Evolutionary conservation across 2,113 vertebrate species (phyloP), one percentile per base, ranked within the genome.

Genomic region (Furnarius figulus): DNA sequence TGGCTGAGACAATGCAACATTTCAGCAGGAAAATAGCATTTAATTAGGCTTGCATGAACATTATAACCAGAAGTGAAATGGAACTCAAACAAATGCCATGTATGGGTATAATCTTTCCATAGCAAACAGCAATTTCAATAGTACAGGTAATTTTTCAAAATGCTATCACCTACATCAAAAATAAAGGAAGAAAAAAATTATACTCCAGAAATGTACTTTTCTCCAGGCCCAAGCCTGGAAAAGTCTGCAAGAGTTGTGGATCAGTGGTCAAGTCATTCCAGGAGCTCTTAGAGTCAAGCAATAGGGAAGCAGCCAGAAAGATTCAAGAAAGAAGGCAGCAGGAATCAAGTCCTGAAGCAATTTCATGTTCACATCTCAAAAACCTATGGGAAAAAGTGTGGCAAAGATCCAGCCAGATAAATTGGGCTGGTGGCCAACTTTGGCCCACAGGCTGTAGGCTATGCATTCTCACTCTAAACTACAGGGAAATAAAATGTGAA

Each of bases 51-150:
- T 56, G 21, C 24, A 24, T 59, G 50, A 93, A 56, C 61, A 89
- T 59, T 62, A n/a, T 67, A 92, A 84, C 25, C 20, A 95, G 70
- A 90, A 96, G 81, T 53, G 88, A 84, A 95, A 78, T 77, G 19
- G 14, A 83, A 62, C 35, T 68, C 28, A 66, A 83, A 37, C 11
- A 87, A 50, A 50, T 22, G 18, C 21, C 50, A 67, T 2, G 2
- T 25, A 49, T n/a, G 13, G 17, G 3, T 53, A 85, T 68, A 47
- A 56, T 37, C 24, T 65, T 79, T 56, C 42, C 18, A 28, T 72
- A 72, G 78, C 7, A 63, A 65, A 21, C 2, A 85, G 12, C 14
- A 47, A 47, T 52, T 85, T 75, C 31, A 68, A 14, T 18, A 74
- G 23, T 58, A 53, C 6, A 61, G 12, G 14, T 75, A 42, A 79